These are phyloP conservation scores for Euthynnus affinis DNA, from an alignment of 2,797 vertebrate genomes.

Conservation along the genomic window DNA sequence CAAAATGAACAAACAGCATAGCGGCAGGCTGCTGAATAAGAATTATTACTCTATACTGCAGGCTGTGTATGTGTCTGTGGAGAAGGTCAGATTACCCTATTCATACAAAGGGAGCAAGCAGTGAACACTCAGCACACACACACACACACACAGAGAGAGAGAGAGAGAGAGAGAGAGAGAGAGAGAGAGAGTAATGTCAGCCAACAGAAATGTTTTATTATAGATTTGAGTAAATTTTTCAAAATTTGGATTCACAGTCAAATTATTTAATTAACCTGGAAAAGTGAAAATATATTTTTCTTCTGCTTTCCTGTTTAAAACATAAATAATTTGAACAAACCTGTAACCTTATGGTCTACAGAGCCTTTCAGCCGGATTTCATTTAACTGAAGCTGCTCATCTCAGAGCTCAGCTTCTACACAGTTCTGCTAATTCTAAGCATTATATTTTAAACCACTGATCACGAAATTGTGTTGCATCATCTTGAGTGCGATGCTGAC, in stretches of 20 bases:
- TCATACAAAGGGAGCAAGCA: conserved; percentile 34
- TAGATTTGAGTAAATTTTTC: background rate
- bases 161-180: no score
- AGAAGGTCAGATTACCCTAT: conserved; percentile 60
- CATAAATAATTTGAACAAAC: background rate
- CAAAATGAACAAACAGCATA: conserved; percentile 13
- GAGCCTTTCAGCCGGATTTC: no score
- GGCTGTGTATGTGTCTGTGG: conserved; percentile 17
- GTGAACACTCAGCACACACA: conserved; percentile 8
- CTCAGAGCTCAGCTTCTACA: no score
- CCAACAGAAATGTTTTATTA: background rate
- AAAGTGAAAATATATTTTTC: background rate
- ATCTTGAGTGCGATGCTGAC: no score
- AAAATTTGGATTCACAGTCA: background rate
- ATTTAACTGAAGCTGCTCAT: no score
- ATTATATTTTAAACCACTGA: no score
- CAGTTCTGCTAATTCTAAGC: no score
- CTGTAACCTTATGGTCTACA: no score
- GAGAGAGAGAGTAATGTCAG: background rate
- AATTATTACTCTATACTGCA: conserved; percentile 40
- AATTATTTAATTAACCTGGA: background rate
- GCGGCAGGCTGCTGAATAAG: conserved; percentile 48
- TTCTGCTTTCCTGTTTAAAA: background rate
- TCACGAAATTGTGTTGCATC: no score
- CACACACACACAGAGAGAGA: background rate